Conservation (phyloP, 2,888 invertebrate species). For the Drosophila lacicola region DNA sequence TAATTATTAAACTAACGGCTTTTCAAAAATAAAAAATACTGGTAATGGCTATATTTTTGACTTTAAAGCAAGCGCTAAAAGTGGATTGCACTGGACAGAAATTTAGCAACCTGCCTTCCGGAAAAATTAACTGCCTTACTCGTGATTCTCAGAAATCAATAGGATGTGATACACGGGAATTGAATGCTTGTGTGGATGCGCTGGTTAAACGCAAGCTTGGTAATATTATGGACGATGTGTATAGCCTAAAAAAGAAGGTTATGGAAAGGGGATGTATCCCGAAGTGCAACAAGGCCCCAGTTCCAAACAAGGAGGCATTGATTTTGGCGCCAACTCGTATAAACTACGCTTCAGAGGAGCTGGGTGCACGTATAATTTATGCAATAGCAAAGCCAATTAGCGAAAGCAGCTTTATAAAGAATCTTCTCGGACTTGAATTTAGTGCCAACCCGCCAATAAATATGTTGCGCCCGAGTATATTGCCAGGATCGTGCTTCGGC, state of each 20-base stretch:
- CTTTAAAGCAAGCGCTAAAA: not conserved
- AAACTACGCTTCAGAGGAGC: constrained; percentile 75
- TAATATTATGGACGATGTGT: constrained; percentile 71
- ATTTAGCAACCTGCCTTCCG: not conserved
- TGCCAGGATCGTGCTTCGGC: constrained; percentile 76
- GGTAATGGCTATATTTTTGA: not conserved
- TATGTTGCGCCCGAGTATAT: constrained; percentile 61
- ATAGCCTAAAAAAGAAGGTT: constrained; percentile 66
- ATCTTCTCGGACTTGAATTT: constrained; percentile 68
- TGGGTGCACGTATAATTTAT: constrained; percentile 69
- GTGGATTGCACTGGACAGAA: not conserved
- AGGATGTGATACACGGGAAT: constrained; percentile 26
- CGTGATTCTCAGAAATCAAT: not conserved
- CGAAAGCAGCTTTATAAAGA: constrained; percentile 47
- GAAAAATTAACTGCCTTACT: not conserved
- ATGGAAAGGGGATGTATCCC: constrained; percentile 30
- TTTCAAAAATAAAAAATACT: not conserved
- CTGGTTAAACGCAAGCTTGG: constrained; percentile 67
- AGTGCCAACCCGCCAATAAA: constrained; percentile 74
- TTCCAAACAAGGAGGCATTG: not conserved
- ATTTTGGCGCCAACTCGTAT: constrained; percentile 39
- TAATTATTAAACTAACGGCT: constrained; percentile 15
- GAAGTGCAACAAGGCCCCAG: no score
- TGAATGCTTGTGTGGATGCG: constrained; percentile 56
- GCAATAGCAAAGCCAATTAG: constrained; percentile 65